phyloP scores from a whole-genome alignment of 2,113 vertebrate genomes.

The Grus americana region DNA sequence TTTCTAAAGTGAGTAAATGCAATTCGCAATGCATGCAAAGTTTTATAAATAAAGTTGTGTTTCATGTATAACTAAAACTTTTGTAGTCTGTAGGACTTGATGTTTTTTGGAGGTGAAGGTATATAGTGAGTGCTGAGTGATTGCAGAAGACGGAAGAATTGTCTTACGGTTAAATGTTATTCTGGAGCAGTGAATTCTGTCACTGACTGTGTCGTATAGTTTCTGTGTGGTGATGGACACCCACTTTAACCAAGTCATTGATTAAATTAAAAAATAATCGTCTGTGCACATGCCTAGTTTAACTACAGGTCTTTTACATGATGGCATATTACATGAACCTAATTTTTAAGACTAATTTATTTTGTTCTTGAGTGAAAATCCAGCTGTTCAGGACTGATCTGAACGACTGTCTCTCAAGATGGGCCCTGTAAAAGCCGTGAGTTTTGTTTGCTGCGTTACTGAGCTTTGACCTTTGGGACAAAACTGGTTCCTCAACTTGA shows the following conservation, averaged over 20 bases:
- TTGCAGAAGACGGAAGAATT: not conserved
- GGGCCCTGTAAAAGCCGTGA: not conserved
- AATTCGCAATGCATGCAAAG: not conserved
- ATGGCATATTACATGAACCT: not conserved
- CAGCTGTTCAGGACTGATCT: not conserved
- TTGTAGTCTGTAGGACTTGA: not conserved
- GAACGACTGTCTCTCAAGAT: not conserved
- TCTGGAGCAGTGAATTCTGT: not conserved
- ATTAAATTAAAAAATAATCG: not conserved
- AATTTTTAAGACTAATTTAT: not conserved
- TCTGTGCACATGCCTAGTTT: not conserved
- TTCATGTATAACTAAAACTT: not conserved
- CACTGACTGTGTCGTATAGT: not conserved
- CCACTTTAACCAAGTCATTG: not conserved
- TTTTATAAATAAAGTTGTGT: not conserved
- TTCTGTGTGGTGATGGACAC: not conserved
- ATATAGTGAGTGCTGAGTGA: not conserved
- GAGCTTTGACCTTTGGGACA: not conserved
- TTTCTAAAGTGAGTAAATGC: not conserved
- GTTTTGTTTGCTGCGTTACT: not conserved
- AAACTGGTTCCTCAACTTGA: not conserved
- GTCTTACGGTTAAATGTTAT: not conserved
- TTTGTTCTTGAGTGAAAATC: not conserved
- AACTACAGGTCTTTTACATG: not conserved
- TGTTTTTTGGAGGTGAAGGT: not conserved